Evolutionary conservation across 2,888 invertebrate genomes (phyloP), one percentile per base, ranked within the genome.

Genomic region (Ophion slaviceki): DNA sequence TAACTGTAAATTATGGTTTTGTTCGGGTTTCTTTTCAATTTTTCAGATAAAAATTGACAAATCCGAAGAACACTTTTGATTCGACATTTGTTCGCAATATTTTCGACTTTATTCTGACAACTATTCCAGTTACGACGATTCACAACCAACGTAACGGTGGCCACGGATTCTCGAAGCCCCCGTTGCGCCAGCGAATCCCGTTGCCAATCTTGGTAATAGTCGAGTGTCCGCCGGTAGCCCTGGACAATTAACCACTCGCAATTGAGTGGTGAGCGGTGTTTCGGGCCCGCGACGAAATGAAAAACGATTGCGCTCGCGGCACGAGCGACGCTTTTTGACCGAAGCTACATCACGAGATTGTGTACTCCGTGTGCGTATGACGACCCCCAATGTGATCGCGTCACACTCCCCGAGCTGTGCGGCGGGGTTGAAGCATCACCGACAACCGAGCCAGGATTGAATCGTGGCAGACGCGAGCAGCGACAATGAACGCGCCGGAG

Each of bases 371-470:
- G 47, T 14, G 47, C 47, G 47, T 47, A 47, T 47, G 47, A 14
- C 11, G 47, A 47, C 0, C 47, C 14, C 47, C 47, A 14, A 47
- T 10, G 14, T 14, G 47, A 14, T 47, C 10, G 47, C 47, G 47
- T 47, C 47, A 28, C 45, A 75, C 17, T 62, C 62, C 32, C 24
- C 47, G 36, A 76, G 67, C 66, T 61, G 32, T n/a, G 47, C 10
- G 28, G 17, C 5, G 17, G 28, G 14, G 72, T 61, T 45, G 80
- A 36, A 68, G 28, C 59, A 20, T 57, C 67, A 78, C 78, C 20
- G 78, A 78, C 80, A 82, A 75, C 67, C 84, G 87, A 88, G 89
- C 90, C 90, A 91, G 89, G 92, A 92, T 92, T 91, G 91, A 92
- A 92, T 92, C 90, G 89, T 91, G 90, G 79, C 79, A 71, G 40